A percentile compares a stretch with the other conserved stretches of the same genome.
These are phyloP conservation scores for Megalopta genalis DNA, from an alignment of 1,140 invertebrate species.

Conservation along the genomic window DNA sequence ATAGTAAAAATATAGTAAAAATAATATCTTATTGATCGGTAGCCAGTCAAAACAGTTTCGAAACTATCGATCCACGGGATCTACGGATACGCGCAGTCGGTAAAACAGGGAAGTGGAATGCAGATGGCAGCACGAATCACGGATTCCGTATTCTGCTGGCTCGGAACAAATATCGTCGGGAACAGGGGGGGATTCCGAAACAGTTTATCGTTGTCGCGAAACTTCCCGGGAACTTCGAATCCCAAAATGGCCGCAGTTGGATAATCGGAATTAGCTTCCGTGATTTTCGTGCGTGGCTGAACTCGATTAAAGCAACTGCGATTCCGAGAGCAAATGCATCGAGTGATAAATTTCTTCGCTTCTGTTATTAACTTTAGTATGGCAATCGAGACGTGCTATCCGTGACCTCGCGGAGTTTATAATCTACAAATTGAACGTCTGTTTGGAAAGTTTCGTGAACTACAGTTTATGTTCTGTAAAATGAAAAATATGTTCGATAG, in stretches of 20 bases:
- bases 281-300: slow-evolving; percentile 20
- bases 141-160: slow-evolving; percentile 13
- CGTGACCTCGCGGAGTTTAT: no score
- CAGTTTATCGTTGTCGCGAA: not conserved
- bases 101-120: slow-evolving; percentile 37
- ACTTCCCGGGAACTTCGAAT: not conserved
- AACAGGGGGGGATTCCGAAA: slow-evolving; percentile 5
- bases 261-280: slow-evolving; percentile 8
- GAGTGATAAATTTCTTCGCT: no score
- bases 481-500: no score
- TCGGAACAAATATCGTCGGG: not conserved
- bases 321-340: no score
- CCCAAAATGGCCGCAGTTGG: not conserved
- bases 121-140: slow-evolving; percentile 58
- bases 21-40: no score
- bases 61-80: not conserved
- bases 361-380: no score
- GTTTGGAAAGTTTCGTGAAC: no score
- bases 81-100: slow-evolving; percentile 29
- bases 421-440: no score
- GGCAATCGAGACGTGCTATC: no score
- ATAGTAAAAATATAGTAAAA: no score
- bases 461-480: no score
- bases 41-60: no score
- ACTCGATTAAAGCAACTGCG: slow-evolving; percentile 17